Evolutionary conservation across 2,888 invertebrate species (phyloP).

Genomic region (Artemia sinica): DNA sequence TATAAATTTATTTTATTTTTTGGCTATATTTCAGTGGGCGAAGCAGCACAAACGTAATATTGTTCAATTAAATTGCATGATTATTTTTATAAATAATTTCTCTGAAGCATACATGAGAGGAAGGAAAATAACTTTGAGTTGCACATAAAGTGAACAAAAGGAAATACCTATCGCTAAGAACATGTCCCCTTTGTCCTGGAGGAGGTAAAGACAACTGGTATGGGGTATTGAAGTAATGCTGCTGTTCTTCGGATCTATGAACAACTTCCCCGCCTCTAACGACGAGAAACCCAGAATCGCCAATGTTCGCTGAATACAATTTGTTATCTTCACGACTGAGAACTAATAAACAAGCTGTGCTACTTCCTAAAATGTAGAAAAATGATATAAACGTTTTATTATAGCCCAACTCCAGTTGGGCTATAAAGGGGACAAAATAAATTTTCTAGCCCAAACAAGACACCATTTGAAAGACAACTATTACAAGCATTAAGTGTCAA

Average conservation of each 20-base stretch:
- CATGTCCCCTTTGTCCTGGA: slow-evolving; percentile 65
- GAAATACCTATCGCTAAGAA: slow-evolving; percentile 67
- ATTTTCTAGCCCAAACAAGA: too few species aligned
- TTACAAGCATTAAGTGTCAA: too few species aligned
- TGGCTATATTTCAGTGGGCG: too few species aligned
- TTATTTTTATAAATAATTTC: background rate
- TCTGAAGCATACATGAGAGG: slow-evolving; percentile 6
- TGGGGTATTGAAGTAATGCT: slow-evolving; percentile 97
- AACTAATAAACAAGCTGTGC: slow-evolving; percentile 90
- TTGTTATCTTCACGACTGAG: slow-evolving; percentile 73
- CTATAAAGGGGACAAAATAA: too few species aligned
- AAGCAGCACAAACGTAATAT: too few species aligned
- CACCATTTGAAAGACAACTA: too few species aligned
- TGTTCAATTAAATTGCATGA: too few species aligned
- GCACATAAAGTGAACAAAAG: slow-evolving; percentile 13
- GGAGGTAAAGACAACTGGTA: slow-evolving; percentile 90
- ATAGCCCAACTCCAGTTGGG: too few species aligned
- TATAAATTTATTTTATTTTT: too few species aligned
- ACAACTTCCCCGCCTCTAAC: slow-evolving; percentile 69
- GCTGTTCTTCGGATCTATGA: slow-evolving; percentile 86
- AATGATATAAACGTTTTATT: background rate
- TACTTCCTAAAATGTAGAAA: slow-evolving; percentile 51
- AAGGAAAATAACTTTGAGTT: slow-evolving; percentile 9
- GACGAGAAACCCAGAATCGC: slow-evolving; percentile 95
- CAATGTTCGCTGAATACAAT: slow-evolving; percentile 89